Conservation (phyloP, 2,797 vertebrate genomes). For the Momotus momota region DNA sequence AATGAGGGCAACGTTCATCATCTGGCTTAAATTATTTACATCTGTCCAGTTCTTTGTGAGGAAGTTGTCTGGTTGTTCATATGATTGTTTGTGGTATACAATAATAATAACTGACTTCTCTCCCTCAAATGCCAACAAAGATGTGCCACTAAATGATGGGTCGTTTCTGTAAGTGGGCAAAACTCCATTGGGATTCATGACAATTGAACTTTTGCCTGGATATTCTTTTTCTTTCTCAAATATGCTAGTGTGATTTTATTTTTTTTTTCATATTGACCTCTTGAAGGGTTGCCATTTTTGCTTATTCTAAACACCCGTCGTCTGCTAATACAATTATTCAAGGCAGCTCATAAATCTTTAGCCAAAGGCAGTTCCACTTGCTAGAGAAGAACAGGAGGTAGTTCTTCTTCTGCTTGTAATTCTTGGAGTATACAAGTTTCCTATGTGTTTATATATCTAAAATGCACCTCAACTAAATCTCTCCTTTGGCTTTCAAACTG, state of each 20-base stretch:
- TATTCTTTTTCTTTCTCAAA: not conserved
- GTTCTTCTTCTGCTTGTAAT: not conserved
- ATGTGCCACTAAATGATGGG: not conserved
- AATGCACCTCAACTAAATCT: not conserved
- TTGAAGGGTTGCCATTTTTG: not conserved
- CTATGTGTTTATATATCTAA: not conserved
- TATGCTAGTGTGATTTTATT: not conserved
- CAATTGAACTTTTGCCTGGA: not conserved
- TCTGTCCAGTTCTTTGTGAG: not conserved
- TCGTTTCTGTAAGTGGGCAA: not conserved
- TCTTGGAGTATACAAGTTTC: not conserved
- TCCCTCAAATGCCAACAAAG: not conserved
- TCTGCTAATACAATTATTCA: not conserved
- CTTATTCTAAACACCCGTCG: not conserved
- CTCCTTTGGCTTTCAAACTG: not conserved
- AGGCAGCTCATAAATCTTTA: not conserved
- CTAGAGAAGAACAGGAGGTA: not conserved
- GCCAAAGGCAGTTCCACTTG: not conserved
- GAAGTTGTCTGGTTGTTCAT: not conserved
- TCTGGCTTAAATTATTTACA: not conserved
- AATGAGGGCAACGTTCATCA: not conserved
- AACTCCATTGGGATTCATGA: not conserved
- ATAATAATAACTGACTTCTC: not conserved
- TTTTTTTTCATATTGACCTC: not conserved
- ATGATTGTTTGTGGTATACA: not conserved